Percentiles rank a stretch among this genome's conserved stretches.
These are phyloP conservation scores for Caenorhabditis sp. DNA, from an alignment of 2,888 invertebrate species.

Conservation along the genomic window DNA sequence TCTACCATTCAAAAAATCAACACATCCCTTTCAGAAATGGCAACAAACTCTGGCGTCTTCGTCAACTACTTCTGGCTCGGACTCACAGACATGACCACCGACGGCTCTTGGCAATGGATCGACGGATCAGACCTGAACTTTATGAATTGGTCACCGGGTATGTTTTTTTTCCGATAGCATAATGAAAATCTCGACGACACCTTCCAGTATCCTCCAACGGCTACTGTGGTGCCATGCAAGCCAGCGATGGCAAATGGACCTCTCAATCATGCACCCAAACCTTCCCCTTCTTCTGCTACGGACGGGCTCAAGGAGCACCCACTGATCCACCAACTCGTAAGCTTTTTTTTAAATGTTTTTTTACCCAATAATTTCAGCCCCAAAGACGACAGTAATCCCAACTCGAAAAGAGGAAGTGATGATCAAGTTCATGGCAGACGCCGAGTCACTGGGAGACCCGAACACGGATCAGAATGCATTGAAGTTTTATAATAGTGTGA, in stretches of 20 bases:
- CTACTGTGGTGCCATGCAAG: slow-evolving; percentile 40
- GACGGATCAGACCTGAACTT: slow-evolving; percentile 41
- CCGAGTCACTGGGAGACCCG: slow-evolving; percentile 48
- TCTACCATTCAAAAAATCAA: slow-evolving; percentile 2
- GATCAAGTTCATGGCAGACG: slow-evolving; percentile 52
- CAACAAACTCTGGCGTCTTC: slow-evolving; percentile 16
- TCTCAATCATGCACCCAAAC: slow-evolving; percentile 23
- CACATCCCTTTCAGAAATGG: slow-evolving; percentile 6
- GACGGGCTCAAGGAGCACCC: slow-evolving; percentile 48
- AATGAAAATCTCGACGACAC: too few species aligned
- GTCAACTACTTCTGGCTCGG: slow-evolving; percentile 52
- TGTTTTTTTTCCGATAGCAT: too few species aligned
- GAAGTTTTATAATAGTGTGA: slow-evolving; percentile 41
- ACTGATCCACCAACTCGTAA: slow-evolving; percentile 40
- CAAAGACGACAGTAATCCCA: slow-evolving; percentile 34
- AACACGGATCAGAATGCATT: slow-evolving; percentile 31
- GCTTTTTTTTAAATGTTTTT: background rate
- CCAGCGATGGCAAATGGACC: slow-evolving; percentile 33
- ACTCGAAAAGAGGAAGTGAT: slow-evolving; percentile 40
- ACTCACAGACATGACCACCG: slow-evolving; percentile 42
- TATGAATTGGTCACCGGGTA: slow-evolving; percentile 43
- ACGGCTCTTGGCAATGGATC: slow-evolving; percentile 57
- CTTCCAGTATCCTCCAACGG: slow-evolving; percentile 18
- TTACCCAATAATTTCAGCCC: slow-evolving; percentile 22
- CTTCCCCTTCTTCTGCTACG: slow-evolving; percentile 49